Base-by-base conservation (phyloP, 2,888 invertebrate genomes). In the Trissonchulus sp. region DNA sequence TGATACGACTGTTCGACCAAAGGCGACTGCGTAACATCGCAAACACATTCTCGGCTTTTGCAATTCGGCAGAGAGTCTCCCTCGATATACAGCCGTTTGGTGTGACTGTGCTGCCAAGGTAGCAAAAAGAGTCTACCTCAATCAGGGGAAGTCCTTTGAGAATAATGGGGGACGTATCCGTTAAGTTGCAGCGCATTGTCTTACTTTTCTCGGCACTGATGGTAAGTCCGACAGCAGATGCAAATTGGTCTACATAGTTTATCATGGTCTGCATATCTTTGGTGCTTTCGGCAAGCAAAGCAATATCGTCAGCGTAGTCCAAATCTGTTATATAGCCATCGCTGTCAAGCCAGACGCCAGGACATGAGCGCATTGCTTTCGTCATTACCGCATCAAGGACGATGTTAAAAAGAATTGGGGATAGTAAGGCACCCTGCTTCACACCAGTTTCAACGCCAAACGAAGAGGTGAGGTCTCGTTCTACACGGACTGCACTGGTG, bases 271-370 rank as follows among this genome's bases (percentile, higher is more conserved):
- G 60, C 60, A 60, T 60, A 18, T 60, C n/a, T 60, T 60, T 18
- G 60, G n/a, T n/a, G n/a, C n/a, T n/a, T n/a, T 60, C 60, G n/a
- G 60, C n/a, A 18, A 60, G 60, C 18, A 60, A n/a, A 60, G 60
- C 60, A 60, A 60, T 60, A n/a, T 60, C 60, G n/a, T 60, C 60
- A 18, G 60, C 60, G n/a, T 60, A 60, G n/a, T 60, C n/a, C n/a
- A 60, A n/a, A n/a, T 60, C 60, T 60, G 60, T 60, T n/a, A 60
- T 18, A 18, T 18, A n/a, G n/a, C 60, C 18, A n/a, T 18, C 18
- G 60, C 60, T n/a, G 60, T 60, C 60, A 60, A 60, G 18, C 18
- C n/a, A 60, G n/a, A 60, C n/a, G 18, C 60, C 60, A n/a, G 18
- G 60, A n/a, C 60, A 60, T 60, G 18, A 18, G 18, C n/a, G n/a